A percentile compares a stretch with the other conserved stretches of the same genome.
These are phyloP conservation scores for Tetragnatha montana DNA, from an alignment of 2,888 invertebrate genomes.

Conservation along the genomic window DNA sequence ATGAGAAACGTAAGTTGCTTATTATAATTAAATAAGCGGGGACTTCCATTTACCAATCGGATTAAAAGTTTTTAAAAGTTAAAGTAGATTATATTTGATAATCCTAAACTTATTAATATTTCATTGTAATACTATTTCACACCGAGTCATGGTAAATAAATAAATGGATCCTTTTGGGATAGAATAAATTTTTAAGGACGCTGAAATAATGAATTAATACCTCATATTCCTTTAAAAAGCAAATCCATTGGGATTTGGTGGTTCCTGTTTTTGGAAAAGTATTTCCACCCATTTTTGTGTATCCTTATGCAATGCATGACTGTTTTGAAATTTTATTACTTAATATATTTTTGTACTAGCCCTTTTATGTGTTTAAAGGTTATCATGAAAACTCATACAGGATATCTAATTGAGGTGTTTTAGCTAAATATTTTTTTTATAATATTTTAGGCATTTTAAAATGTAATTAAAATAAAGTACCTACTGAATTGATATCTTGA, in stretches of 20 bases:
- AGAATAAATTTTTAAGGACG: background rate
- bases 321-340: background rate
- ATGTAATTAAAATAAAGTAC: too few relatives aligned
- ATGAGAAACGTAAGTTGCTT: too few relatives aligned
- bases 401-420: too few relatives aligned
- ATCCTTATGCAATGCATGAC: too few relatives aligned
- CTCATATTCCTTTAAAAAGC: background rate
- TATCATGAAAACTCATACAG: too few relatives aligned
- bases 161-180: background rate
- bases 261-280: background rate
- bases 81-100: conserved; percentile 12
- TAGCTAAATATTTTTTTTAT: too few relatives aligned
- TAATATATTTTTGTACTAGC: background rate
- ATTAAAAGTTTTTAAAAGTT: conserved; percentile 27
- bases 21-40: conserved; percentile 1
- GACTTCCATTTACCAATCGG: background rate
- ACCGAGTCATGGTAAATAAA: background rate
- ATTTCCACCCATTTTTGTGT: too few relatives aligned
- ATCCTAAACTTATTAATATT: conserved; percentile 28
- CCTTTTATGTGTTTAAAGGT: too few relatives aligned
- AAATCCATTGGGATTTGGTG: too few relatives aligned
- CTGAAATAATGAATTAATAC: background rate
- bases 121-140: background rate
- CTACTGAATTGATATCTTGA: too few relatives aligned
- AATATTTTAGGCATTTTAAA: too few relatives aligned